These are phyloP conservation scores for Hydropotes inermis DNA, from an alignment of 2,113 vertebrate species.

Conservation along the genomic window DNA sequence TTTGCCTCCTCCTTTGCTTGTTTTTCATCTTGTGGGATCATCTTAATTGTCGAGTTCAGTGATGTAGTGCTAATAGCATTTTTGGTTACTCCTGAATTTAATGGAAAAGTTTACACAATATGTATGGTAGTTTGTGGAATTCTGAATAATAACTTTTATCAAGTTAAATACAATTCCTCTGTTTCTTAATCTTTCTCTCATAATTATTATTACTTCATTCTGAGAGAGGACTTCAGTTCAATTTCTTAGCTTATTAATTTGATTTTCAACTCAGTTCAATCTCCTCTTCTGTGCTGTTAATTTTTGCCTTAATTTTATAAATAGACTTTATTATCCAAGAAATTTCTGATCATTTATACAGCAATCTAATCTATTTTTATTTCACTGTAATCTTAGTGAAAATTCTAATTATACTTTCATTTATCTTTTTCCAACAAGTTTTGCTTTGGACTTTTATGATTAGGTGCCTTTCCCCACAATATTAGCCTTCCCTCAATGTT, in stretches of 20 bases:
- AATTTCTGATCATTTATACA: background rate
- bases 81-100: background rate
- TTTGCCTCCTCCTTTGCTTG: background rate
- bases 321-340: background rate
- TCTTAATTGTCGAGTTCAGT: background rate
- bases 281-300: background rate
- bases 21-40: background rate
- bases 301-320: constrained; percentile 38
- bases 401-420: background rate
- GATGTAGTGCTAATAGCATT: background rate
- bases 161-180: background rate
- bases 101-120: background rate
- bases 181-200: background rate
- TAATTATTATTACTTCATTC: background rate
- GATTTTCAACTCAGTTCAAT: background rate
- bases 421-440: background rate
- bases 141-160: background rate
- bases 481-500: background rate
- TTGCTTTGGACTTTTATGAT: background rate
- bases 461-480: background rate
- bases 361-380: background rate
- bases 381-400: background rate
- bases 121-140: background rate
- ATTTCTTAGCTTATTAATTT: constrained; percentile 40
- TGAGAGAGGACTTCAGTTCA: background rate